Evolutionary conservation across 2,797 vertebrate species (phyloP).

Genomic region (Muscicapa comitata): DNA sequence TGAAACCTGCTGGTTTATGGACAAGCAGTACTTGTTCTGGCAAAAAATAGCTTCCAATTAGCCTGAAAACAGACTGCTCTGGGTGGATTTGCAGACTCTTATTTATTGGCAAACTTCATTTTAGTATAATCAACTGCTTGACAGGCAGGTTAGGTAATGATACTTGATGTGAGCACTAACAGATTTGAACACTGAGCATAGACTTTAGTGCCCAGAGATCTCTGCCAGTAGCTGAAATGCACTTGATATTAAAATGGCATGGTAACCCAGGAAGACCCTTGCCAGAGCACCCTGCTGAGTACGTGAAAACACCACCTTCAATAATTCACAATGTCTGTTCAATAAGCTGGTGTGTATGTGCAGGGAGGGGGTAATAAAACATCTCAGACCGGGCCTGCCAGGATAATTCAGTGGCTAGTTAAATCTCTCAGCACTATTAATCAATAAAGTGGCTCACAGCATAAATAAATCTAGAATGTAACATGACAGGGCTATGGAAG

Average conservation of each 20-base stretch:
- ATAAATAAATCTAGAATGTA: constrained; percentile 21
- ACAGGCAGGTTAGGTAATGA: constrained; percentile 25
- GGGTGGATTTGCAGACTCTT: background rate
- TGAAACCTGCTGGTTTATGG: background rate
- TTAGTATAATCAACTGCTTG: constrained; percentile 14
- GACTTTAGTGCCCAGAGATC: background rate
- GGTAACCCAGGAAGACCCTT: background rate
- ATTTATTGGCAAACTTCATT: constrained; percentile 30
- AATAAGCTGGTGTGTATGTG: background rate
- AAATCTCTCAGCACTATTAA: constrained; percentile 43
- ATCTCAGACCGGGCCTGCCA: constrained; percentile 8
- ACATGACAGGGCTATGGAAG: background rate
- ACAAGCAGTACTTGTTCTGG: background rate
- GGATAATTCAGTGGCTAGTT: constrained; percentile 55
- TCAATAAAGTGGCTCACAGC: constrained; percentile 12
- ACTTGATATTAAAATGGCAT: background rate
- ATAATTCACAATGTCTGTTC: constrained; percentile 40
- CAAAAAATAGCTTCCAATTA: constrained; percentile 40
- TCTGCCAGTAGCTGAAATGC: background rate
- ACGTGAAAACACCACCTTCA: background rate
- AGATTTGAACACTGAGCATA: background rate
- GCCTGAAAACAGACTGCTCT: constrained; percentile 26
- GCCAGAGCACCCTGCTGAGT: constrained; percentile 36
- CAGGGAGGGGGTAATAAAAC: background rate
- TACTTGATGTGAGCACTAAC: background rate